These are phyloP conservation scores for Struthidea cinerea DNA, from an alignment of 2,113 vertebrate species.

Conservation along the genomic window DNA sequence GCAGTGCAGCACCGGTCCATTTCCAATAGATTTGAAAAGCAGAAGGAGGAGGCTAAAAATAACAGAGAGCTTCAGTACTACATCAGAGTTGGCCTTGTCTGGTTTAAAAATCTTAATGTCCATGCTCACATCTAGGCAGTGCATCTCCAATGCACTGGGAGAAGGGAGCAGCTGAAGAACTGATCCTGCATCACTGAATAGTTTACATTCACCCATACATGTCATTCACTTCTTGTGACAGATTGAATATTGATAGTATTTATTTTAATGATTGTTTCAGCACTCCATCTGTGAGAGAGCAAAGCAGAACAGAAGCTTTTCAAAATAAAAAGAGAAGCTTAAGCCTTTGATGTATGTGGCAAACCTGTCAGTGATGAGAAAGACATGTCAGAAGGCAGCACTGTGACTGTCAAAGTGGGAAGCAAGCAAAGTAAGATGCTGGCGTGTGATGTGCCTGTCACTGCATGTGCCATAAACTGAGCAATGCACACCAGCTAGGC, in stretches of 20 bases:
- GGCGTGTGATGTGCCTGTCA: neutral
- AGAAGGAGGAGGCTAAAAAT: neutral
- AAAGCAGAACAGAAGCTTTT: slow-evolving; percentile 48
- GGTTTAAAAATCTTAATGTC: neutral
- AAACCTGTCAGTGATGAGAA: slow-evolving; percentile 38
- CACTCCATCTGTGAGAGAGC: neutral
- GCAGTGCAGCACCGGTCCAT: neutral
- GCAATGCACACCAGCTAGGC: neutral
- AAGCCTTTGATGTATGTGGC: slow-evolving; percentile 10
- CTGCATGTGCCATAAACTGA: neutral
- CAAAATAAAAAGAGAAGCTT: slow-evolving; percentile 21
- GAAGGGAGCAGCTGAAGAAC: neutral
- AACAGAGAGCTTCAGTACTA: neutral
- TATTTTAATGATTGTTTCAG: slow-evolving; percentile 33
- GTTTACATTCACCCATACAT: neutral
- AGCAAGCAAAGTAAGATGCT: neutral
- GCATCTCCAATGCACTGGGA: neutral
- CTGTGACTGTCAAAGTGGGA: slow-evolving; percentile 31
- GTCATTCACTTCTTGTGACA: slow-evolving; percentile 4
- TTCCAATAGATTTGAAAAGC: neutral
- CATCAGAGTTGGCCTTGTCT: neutral
- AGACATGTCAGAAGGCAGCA: neutral
- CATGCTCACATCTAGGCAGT: neutral
- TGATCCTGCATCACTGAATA: neutral
- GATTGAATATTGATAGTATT: slow-evolving; percentile 20